phyloP scores from a whole-genome alignment of 2,797 vertebrate species.

The Pyrocephalus nanus region DNA sequence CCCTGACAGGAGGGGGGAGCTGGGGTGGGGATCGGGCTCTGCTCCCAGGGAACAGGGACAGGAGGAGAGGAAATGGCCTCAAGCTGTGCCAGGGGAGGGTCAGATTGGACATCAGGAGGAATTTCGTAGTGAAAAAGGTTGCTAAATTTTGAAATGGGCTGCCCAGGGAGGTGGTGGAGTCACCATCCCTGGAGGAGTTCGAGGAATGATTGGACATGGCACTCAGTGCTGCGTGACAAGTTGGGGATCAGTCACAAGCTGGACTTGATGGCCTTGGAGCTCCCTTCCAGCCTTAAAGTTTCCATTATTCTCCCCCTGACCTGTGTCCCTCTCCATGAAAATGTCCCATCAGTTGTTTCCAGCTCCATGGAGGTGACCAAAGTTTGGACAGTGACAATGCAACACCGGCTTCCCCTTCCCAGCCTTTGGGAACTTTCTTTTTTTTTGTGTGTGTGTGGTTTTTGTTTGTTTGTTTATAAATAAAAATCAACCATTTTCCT shows the following conservation, averaged over 20 bases:
- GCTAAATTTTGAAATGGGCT: rapidly evolving
- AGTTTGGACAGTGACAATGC: neutral
- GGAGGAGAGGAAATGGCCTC: neutral
- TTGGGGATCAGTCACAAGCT: rapidly evolving
- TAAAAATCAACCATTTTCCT: neutral
- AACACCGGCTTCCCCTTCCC: neutral
- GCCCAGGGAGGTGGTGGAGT: neutral
- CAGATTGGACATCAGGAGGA: rapidly evolving
- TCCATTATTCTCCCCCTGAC: no score
- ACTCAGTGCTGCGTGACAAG: rapidly evolving
- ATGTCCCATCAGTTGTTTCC: neutral
- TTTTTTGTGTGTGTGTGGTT: no score
- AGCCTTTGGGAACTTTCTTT: neutral
- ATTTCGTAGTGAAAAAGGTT: rapidly evolving
- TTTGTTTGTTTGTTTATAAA: neutral
- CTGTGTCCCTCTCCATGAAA: rapidly evolving
- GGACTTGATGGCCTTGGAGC: rapidly evolving
- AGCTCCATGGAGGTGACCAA: rapidly evolving
- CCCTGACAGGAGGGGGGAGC: neutral
- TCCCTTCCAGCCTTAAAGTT: neutral
- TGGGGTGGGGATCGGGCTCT: neutral
- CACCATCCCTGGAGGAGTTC: neutral
- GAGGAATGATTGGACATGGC: rapidly evolving
- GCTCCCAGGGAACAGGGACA: no score
- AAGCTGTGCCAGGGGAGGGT: rapidly evolving